These are phyloP conservation scores for Rhagonycha lutea DNA, from an alignment of 2,888 invertebrate species.

Conservation along the genomic window DNA sequence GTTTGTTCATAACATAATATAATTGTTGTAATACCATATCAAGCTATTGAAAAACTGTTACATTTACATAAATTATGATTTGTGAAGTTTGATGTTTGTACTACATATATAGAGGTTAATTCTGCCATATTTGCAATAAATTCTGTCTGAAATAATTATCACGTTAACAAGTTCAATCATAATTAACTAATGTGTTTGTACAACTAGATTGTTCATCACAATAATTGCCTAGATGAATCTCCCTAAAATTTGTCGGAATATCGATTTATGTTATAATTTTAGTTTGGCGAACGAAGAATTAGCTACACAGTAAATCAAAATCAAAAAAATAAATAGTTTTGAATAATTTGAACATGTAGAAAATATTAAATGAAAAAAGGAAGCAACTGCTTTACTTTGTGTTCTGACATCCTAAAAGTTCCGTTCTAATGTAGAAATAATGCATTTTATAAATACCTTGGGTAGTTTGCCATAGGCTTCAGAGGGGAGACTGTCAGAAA, in stretches of 20 bases:
- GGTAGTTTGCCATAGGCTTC: too few species aligned
- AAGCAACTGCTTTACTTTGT: too few species aligned
- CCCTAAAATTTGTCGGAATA: neutral
- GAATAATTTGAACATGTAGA: neutral
- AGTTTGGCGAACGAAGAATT: neutral
- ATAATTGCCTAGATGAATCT: neutral
- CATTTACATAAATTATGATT: neutral
- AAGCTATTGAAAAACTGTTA: neutral
- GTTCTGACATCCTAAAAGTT: too few species aligned
- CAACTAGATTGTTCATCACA: neutral
- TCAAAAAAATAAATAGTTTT: neutral
- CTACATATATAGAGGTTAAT: neutral
- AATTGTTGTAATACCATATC: neutral
- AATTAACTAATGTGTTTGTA: neutral
- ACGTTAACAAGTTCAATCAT: neutral
- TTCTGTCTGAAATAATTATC: neutral
- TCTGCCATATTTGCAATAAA: neutral
- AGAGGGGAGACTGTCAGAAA: too few species aligned
- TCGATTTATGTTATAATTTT: neutral
- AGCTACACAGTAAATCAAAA: neutral
- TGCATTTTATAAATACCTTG: too few species aligned
- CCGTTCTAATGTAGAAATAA: too few species aligned
- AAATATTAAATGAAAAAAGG: too few species aligned
- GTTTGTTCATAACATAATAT: neutral
- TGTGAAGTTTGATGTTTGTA: neutral